Base-by-base conservation (phyloP, 1,140 invertebrate genomes). In the Drosophila ercepeae region DNA sequence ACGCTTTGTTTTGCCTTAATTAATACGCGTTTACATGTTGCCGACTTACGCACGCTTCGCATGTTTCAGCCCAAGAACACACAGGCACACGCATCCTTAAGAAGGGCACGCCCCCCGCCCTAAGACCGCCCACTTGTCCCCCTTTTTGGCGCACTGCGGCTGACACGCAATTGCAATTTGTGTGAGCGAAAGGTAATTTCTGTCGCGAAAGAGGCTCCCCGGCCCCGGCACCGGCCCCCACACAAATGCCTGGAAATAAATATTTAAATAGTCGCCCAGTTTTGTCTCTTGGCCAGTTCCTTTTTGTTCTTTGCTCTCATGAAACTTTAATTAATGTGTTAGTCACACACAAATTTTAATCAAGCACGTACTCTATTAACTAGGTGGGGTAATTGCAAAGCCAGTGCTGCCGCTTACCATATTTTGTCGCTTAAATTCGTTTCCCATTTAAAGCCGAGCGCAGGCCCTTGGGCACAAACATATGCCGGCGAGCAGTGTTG, bases 101-200 rank as follows among this genome's bases (percentile, higher is more conserved):
- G 23, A 18, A 34, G 46, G 23, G 16, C n/a, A 14, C 16, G 1
- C 27, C 45, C 29, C 18, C n/a, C 34, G 2, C 2, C 32, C 2
- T 6, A 4, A 21, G 18, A 7, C 6, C 18, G 2, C 54, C 45
- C 27, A 39, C n/a, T 39, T 32, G 29, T 32, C 29, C 41, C 18
- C 13, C 32, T 11, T 32, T 36, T 60, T 29, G 21, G 27, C 42
- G 34, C 48, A 61, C 23, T 49, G 60, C 72, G 72, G 72, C 58
- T 74, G 73, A 86, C 81, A 86, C 73, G 81, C 81, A 86, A 84
- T 81, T 84, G 79, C 81, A 86, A 86, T 86, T 86, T 84, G 76
- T 76, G 67, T 68, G 39, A 18, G 61, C 72, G 36, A 57, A 68
- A 78, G 78, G 77, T 75, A 75, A 52, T 72, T 78, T 46, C 54